phyloP scores from a whole-genome alignment of 1,140 invertebrate species.

The Brachionus asplanchnoidis region DNA sequence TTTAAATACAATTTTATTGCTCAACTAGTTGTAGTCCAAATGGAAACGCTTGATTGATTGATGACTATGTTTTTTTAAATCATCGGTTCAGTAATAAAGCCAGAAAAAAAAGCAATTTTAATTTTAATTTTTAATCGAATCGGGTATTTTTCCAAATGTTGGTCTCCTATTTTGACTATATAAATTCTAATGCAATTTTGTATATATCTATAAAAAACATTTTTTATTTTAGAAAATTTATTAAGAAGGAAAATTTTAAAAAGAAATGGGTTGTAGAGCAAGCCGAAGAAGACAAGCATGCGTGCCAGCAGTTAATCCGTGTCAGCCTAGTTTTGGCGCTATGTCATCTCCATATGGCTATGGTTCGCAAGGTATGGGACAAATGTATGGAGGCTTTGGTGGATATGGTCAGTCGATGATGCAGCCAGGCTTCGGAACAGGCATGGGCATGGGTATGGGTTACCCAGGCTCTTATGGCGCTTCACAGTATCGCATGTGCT shows the following conservation, averaged over 20 bases:
- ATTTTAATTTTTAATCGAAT: background rate
- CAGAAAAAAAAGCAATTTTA: background rate
- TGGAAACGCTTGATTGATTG: background rate
- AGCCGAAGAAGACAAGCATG: background rate
- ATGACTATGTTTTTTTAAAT: background rate
- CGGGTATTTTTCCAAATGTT: constrained; percentile 1
- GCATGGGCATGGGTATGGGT: background rate
- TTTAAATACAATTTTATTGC: background rate
- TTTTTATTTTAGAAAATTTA: background rate
- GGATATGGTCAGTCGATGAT: background rate
- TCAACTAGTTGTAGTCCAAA: background rate
- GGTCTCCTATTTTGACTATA: background rate
- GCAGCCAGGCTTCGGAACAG: background rate
- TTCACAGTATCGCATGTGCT: background rate
- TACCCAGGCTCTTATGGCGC: background rate
- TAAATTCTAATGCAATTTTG: background rate
- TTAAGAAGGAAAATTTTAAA: background rate
- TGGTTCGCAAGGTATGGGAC: background rate
- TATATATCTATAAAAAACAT: background rate
- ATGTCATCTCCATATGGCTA: background rate
- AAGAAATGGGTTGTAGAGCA: background rate
- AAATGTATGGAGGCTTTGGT: background rate
- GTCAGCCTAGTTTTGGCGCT: background rate
- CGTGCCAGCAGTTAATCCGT: background rate
- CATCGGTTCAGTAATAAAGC: background rate